Percentiles rank a stretch among this genome's conserved stretches.
Evolutionary conservation across 2,113 vertebrate genomes (phyloP).

Genomic region (Trichechus manatus): DNA sequence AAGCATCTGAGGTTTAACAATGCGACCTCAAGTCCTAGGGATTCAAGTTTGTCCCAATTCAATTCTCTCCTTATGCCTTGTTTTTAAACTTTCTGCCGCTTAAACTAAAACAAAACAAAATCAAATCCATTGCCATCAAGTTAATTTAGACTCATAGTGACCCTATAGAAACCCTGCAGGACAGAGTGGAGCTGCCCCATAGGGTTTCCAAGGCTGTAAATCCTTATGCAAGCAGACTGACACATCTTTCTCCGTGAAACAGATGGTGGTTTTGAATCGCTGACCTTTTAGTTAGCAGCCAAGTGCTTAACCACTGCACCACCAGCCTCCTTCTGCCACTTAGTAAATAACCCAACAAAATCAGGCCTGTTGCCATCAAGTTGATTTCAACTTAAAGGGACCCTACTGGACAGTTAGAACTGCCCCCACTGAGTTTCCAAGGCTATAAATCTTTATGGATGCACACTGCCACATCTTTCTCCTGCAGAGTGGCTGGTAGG

Average conservation of each 20-base stretch:
- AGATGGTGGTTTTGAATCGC: neutral
- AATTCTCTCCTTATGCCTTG: neutral
- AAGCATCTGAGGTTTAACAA: neutral
- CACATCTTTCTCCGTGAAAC: neutral
- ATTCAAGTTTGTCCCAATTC: neutral
- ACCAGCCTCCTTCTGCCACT: no score
- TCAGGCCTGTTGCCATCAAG: no score
- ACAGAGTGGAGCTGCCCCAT: neutral
- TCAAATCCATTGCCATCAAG: no score
- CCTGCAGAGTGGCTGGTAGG: neutral
- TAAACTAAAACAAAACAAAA: neutral
- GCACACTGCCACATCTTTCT: neutral
- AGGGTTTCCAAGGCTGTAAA: neutral
- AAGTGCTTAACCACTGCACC: no score
- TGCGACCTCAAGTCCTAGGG: neutral
- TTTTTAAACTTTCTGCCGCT: slow-evolving; percentile 9
- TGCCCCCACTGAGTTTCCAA: no score
- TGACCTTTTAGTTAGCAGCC: neutral
- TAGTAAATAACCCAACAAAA: no score
- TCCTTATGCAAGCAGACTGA: neutral
- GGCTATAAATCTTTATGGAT: no score
- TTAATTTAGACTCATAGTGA: neutral
- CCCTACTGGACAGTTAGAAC: neutral
- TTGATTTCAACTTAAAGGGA: no score
- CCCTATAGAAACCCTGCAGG: neutral